phyloP scores from a whole-genome alignment of 2,797 vertebrate genomes.

The Nyctibius grandis region DNA sequence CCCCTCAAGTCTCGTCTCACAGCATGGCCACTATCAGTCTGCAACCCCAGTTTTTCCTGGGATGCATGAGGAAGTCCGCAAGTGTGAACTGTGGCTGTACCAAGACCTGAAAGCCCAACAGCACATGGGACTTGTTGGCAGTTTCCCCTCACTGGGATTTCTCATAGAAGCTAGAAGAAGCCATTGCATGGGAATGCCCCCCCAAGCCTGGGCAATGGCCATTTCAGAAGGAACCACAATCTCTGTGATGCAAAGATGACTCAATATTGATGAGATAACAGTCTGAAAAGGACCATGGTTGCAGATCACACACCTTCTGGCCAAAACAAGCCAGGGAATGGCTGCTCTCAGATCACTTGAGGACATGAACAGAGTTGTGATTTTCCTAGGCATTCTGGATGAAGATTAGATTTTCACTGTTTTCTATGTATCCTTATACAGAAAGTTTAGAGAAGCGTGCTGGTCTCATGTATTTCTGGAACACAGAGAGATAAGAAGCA shows the following conservation, averaged over 20 bases:
- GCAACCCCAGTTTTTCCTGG: rapidly evolving
- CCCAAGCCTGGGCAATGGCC: not conserved
- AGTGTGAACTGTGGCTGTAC: not conserved
- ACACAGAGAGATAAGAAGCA: not conserved
- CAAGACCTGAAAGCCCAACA: not conserved
- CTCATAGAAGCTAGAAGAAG: not conserved
- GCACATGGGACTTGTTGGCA: not conserved
- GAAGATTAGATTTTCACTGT: not conserved
- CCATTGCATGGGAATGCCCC: not conserved
- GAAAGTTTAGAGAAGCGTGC: not conserved
- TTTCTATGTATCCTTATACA: not conserved
- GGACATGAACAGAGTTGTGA: not conserved
- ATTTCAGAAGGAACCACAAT: not conserved
- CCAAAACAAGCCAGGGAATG: not conserved
- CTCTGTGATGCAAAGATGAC: not conserved
- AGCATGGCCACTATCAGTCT: not conserved
- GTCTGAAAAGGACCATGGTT: not conserved
- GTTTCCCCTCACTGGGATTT: not conserved
- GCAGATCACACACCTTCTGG: not conserved
- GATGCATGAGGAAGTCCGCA: not conserved
- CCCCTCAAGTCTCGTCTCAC: not conserved
- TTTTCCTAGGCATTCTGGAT: not conserved
- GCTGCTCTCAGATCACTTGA: not conserved
- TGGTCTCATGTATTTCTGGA: not conserved
- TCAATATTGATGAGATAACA: not conserved